Conservation (phyloP, 2,888 invertebrate genomes). For the Litoditis marina region DNA sequence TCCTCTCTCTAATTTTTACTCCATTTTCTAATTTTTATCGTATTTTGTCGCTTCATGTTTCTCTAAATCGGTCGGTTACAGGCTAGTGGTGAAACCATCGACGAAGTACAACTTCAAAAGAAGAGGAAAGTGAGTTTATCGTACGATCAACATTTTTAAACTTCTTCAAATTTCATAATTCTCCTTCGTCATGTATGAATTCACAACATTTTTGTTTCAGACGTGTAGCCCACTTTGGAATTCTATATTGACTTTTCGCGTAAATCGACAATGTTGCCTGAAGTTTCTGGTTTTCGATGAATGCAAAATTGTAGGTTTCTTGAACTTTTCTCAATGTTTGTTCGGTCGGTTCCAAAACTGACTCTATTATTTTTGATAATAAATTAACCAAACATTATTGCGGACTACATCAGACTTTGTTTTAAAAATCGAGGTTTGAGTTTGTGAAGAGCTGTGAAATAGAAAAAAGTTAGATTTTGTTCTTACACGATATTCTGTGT, state of each 20-base stretch:
- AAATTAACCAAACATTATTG: no score
- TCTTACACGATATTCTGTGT: no score
- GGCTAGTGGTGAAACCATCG: conserved; percentile 69
- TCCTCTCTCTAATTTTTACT: no score
- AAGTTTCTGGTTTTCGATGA: conserved; percentile 69
- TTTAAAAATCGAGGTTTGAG: no score
- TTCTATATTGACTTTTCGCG: conserved; percentile 86
- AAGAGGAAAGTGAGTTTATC: conserved; percentile 84
- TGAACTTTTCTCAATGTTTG: no score
- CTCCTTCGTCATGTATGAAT: background rate
- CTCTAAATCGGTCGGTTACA: conserved; percentile 70
- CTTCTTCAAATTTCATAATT: background rate
- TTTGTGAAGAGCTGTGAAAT: no score
- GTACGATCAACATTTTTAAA: background rate
- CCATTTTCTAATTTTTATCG: no score
- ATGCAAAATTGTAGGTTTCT: conserved; percentile 73
- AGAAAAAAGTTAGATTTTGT: no score
- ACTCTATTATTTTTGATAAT: no score
- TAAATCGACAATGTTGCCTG: conserved; percentile 25
- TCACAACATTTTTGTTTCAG: conserved; percentile 66
- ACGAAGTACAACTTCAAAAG: conserved; percentile 88
- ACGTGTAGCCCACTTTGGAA: conserved; percentile 95
- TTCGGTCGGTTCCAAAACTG: no score
- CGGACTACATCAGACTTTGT: no score
- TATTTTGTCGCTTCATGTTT: no score